These are phyloP conservation scores for Sardina pilchardus DNA, from an alignment of 2,113 vertebrate species.

Conservation along the genomic window DNA sequence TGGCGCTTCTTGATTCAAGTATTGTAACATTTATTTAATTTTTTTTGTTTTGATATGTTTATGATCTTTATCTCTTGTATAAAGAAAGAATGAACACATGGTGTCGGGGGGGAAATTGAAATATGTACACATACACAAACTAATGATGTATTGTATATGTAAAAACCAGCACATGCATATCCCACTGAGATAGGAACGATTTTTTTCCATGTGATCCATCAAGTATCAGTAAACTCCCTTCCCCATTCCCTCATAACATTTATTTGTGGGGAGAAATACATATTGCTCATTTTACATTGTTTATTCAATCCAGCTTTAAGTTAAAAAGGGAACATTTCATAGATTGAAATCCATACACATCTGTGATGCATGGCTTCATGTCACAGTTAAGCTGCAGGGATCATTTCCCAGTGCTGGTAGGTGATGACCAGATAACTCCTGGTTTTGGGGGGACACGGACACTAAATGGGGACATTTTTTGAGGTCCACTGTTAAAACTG, in stretches of 20 bases:
- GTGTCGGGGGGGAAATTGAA: conserved; percentile 18
- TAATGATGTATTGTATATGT: conserved; percentile 55
- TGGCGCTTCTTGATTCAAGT: conserved; percentile 96
- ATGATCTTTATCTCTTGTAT: conserved; percentile 64
- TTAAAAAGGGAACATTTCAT: conserved; percentile 58
- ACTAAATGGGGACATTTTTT: conserved; percentile 38
- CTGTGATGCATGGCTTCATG: not conserved
- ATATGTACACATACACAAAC: conserved; percentile 57
- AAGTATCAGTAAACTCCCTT: conserved; percentile 60
- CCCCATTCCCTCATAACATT: conserved; percentile 57
- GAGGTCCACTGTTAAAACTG: conserved; percentile 69
- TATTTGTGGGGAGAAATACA: conserved; percentile 65
- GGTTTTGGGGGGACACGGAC: conserved; percentile 52
- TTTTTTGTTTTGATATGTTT: conserved; percentile 76
- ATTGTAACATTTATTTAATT: conserved; percentile 86
- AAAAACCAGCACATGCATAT: conserved; percentile 70
- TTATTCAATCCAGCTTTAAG: conserved; percentile 54
- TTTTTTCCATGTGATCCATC: conserved; percentile 51
- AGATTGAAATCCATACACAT: conserved; percentile 53
- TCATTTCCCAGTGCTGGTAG: conserved; percentile 72
- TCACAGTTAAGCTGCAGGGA: conserved; percentile 34
- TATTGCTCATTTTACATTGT: conserved; percentile 70
- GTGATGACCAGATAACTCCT: conserved; percentile 32
- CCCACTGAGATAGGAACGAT: conserved; percentile 64
- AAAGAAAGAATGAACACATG: conserved; percentile 66